These are phyloP conservation scores for Nesidiocoris tenuis DNA, from an alignment of 2,888 invertebrate genomes.

Conservation along the genomic window DNA sequence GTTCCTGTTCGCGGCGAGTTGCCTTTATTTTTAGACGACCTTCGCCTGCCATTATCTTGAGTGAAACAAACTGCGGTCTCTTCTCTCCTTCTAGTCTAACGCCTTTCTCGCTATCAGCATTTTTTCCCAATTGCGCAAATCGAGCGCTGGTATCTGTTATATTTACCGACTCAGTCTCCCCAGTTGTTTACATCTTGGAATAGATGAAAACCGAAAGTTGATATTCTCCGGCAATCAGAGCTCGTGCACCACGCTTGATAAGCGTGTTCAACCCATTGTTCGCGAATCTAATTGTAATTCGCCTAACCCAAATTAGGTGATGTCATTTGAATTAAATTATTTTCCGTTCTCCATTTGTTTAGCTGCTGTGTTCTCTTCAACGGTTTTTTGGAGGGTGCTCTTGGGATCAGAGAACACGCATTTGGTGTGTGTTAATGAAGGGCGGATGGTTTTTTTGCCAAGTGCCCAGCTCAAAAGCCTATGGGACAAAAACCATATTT, in stretches of 20 bases:
- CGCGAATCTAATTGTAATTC: background rate
- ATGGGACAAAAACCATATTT: no score
- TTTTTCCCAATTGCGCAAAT: no score
- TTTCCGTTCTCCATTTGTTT: no score
- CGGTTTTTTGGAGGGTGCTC: no score
- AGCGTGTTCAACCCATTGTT: background rate
- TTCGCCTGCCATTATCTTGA: conserved; percentile 30
- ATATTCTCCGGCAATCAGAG: background rate
- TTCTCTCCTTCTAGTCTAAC: background rate
- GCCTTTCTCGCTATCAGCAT: background rate
- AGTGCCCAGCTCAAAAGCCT: no score
- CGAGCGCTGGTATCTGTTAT: no score
- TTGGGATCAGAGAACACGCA: no score
- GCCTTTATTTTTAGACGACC: conserved; percentile 33
- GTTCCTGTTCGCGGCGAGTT: conserved; percentile 18
- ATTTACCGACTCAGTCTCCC: background rate
- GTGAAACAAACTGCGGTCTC: background rate
- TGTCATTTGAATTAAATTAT: no score
- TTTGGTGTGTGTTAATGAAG: no score
- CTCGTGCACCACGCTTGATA: background rate
- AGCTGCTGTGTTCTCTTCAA: no score
- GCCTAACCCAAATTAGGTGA: background rate
- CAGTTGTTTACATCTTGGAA: background rate
- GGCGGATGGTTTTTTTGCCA: no score
- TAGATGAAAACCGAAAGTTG: background rate